Evolutionary conservation across 2,113 vertebrate species (phyloP).

Genomic region (Amazona guildingii): DNA sequence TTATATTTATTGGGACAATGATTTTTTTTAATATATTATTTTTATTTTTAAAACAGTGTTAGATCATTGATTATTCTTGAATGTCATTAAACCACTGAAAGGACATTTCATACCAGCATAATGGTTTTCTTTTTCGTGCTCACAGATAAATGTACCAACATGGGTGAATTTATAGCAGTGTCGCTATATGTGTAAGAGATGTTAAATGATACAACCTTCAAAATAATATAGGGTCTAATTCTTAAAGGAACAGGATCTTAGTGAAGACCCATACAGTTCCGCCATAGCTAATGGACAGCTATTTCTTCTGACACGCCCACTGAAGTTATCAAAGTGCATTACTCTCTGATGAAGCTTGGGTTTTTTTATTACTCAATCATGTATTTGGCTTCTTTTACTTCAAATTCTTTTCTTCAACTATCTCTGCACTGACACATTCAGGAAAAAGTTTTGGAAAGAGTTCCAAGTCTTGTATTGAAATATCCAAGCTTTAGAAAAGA

Average conservation of each 20-base stretch:
- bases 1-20: neutral
- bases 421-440: neutral
- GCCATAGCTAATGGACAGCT: neutral
- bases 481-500: neutral
- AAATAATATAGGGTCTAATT: neutral
- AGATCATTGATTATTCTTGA: neutral
- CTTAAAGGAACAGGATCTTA: neutral
- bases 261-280: neutral
- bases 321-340: neutral
- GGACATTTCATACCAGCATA: neutral
- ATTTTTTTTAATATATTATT: neutral
- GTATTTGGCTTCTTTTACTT: neutral
- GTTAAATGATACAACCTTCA: neutral
- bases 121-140: neutral
- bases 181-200: neutral
- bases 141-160: neutral
- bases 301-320: neutral
- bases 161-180: neutral
- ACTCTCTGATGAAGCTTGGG: neutral
- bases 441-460: neutral
- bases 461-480: neutral
- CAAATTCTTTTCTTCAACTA: neutral
- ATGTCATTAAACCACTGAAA: neutral
- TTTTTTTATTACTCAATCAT: neutral
- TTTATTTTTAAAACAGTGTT: neutral